phyloP scores from a whole-genome alignment of 2,888 invertebrate species.

The Pammene aurita region DNA sequence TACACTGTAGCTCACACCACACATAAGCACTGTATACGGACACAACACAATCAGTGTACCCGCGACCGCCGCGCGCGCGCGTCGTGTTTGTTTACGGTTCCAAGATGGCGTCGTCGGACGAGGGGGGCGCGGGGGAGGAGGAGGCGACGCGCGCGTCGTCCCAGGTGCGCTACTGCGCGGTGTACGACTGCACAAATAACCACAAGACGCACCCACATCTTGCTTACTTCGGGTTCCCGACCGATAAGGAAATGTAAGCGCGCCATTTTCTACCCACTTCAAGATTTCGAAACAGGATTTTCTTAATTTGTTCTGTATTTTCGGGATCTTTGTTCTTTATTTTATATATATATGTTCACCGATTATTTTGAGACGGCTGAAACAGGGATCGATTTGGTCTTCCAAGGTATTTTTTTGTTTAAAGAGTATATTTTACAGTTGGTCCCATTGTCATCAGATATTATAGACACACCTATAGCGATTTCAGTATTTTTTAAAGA shows the following conservation, averaged over 20 bases:
- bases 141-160: neutral
- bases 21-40: slow-evolving; percentile 10
- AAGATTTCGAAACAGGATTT: too few relatives aligned
- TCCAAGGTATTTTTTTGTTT: too few relatives aligned
- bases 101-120: slow-evolving; percentile 19
- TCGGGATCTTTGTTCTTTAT: too few relatives aligned
- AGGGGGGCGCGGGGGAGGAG: neutral
- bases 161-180: slow-evolving; percentile 28
- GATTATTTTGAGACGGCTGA: too few relatives aligned
- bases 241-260: slow-evolving; percentile 8
- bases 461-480: too few relatives aligned
- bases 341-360: too few relatives aligned
- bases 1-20: slow-evolving; percentile 21
- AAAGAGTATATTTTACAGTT: too few relatives aligned
- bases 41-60: neutral
- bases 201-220: slow-evolving; percentile 30
- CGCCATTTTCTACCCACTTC: too few relatives aligned
- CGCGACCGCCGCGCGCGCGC: slow-evolving; percentile 19
- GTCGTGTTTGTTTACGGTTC: neutral
- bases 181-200: slow-evolving; percentile 27
- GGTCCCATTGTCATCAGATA: too few relatives aligned
- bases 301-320: too few relatives aligned
- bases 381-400: too few relatives aligned
- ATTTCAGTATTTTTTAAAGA: too few relatives aligned
- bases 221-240: slow-evolving; percentile 23